Base-by-base conservation (phyloP, 2,797 vertebrate genomes). In the Poeciliopsis paucimaculata region DNA sequence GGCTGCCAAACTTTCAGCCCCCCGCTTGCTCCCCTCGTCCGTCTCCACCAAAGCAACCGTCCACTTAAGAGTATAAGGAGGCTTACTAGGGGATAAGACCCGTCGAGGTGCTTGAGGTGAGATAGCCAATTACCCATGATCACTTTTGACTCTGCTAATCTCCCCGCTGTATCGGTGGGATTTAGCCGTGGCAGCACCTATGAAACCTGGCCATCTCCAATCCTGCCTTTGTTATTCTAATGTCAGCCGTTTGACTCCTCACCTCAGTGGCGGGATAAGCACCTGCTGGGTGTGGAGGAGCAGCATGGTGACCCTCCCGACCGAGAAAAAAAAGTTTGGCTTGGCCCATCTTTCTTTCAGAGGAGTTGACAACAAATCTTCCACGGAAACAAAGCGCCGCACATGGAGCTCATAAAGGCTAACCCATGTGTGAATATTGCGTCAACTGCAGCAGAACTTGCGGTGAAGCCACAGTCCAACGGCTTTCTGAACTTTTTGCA, bases 91-190 rank as follows among this genome's bases (percentile, higher is more conserved):
- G 94, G 93, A 96, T 95, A 90, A 95, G 91, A 91, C 85, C 93
- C 88, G 74, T 88, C 78, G 82, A 94, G 93, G 94, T 91, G 88
- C 94, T 94, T 4, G 90, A 94, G 94, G 95, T 95, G 94, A 95
- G 93, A 94, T 92, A 94, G 93, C 94, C 95, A 95, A 95, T 96
- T 95, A 96, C 94, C 91, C 91, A 87, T 94, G 93, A 95, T 96
- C 94, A 95, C 94, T 94, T 95, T 94, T 94, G 94, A 95, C 95
- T 95, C 91, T 91, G 94, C 92, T 96, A 96, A 96, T 95, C 95
- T 95, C 90, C 82, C 77, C 28, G 83, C 89, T 86, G 92, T 91
- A 95, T 95, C 87, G 43, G 88, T 57, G 0, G 92, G 94, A 95
- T 95, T 95, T 94, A 93, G 87, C 92, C 78, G 72, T 78, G 55